Evolutionary conservation across 2,113 vertebrate species (phyloP).

Genomic region (Gambusia holbrooki): DNA sequence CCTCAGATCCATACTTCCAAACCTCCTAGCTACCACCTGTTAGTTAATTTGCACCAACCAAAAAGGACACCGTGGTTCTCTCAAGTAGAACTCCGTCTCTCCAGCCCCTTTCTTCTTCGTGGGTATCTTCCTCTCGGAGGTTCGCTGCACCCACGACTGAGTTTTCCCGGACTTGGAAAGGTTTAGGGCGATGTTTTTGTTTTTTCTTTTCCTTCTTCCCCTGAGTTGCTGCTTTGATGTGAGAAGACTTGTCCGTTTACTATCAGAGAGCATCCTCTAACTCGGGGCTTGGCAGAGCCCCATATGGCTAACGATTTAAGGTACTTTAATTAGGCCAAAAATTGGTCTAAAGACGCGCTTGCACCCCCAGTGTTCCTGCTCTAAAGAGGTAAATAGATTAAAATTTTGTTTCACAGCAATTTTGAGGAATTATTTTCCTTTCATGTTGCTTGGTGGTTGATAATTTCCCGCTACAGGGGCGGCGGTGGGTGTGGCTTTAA

Average conservation of each 20-base stretch:
- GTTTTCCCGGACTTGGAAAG: constrained; percentile 65
- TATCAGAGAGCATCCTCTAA: constrained; percentile 68
- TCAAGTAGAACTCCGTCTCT: constrained; percentile 69
- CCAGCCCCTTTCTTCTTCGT: constrained; percentile 46
- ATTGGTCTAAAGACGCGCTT: constrained; percentile 70
- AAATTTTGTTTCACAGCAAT: constrained; percentile 54
- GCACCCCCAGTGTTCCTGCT: constrained; percentile 59
- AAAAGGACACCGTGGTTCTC: constrained; percentile 77
- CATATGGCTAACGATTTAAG: constrained; percentile 74
- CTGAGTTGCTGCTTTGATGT: constrained; percentile 76
- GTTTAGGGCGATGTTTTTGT: constrained; percentile 58
- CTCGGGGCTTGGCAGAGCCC: constrained; percentile 67
- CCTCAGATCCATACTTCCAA: constrained; percentile 80
- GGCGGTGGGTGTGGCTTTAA: constrained; percentile 42
- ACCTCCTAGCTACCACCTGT: constrained; percentile 84
- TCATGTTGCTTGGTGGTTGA: constrained; percentile 50
- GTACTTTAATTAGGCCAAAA: constrained; percentile 78
- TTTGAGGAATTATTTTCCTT: constrained; percentile 60
- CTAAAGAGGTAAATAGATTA: constrained; percentile 68
- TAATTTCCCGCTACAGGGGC: constrained; percentile 58
- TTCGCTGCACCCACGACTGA: constrained; percentile 52
- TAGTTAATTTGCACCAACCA: constrained; percentile 76
- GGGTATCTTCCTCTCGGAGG: constrained; percentile 36
- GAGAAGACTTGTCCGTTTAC: constrained; percentile 76
- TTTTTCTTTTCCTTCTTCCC: constrained; percentile 30